Base-by-base conservation (phyloP, 2,113 vertebrate species). In the Monopterus albus region DNA sequence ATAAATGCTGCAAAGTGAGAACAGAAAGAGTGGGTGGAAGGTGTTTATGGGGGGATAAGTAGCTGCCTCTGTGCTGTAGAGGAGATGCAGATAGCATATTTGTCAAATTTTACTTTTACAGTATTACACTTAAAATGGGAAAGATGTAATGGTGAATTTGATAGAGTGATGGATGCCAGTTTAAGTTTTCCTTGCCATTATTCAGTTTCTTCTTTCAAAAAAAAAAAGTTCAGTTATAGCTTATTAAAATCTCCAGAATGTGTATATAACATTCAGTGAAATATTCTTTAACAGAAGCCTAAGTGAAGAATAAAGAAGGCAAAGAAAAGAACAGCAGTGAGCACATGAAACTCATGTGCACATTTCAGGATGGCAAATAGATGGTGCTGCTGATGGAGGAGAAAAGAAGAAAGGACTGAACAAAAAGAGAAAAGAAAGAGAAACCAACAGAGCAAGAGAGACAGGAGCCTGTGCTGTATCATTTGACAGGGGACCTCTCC, bases 401-500 rank as follows among this genome's bases (percentile, higher is more conserved):
- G 5, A 20, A 25, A 18, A 45, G 29, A 45, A 63, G 29, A 67
- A 77, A 72, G 47, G 69, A 49, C 1, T n/a, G 28, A 61, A 14
- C 31, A 66, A 28, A 66, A 66, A 68, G 45, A 64, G n/a, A 61
- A 55, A 63, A 46, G 28, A 59, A 61, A 53, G 51, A 62, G 60
- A 72, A 61, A 53, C 21, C 35, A 65, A 35, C 50, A 81, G 56
- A 72, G 49, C 29, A 83, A 68, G 66, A 79, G 69, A 75, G 74
- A 93, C 77, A 87, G 75, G 85, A 87, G 90, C 93, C 95, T 96
- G 95, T 86, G 92, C 88, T 93, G 84, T 87, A 94, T 98, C 95
- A 95, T 95, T 95, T 96, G 92, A 95, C 95, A 95, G 92, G 90
- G 82, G 87, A 92, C 92, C 95, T 95, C 93, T 93, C 89, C 87